These are phyloP conservation scores for Cheilosia scutellata DNA, from an alignment of 2,888 invertebrate species.

Conservation along the genomic window DNA sequence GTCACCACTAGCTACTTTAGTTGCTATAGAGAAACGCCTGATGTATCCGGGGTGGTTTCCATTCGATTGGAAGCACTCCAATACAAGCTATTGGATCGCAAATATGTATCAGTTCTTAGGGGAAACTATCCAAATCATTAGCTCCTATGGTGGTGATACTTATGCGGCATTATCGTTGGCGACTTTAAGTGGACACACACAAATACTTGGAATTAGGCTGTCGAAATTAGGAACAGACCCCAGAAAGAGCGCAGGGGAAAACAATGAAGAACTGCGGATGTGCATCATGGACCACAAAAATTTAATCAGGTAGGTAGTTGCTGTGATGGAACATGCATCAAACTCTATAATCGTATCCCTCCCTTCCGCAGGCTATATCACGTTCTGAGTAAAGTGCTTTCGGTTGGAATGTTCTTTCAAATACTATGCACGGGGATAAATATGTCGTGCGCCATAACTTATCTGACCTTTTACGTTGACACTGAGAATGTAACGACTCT, in stretches of 20 bases:
- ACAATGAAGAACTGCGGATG: neutral
- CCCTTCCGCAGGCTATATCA: neutral
- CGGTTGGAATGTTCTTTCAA: conserved; percentile 5
- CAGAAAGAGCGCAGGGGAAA: neutral
- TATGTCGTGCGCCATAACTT: neutral
- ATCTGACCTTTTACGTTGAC: neutral
- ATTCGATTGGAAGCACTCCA: conserved; percentile 78
- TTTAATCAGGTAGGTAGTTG: neutral
- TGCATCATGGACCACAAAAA: neutral
- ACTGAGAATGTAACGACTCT: neutral
- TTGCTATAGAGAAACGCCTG: neutral
- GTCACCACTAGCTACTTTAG: neutral
- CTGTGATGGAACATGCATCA: neutral
- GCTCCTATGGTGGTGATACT: neutral
- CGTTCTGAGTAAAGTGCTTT: neutral
- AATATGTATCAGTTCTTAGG: conserved; percentile 79
- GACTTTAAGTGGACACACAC: neutral
- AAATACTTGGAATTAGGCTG: neutral
- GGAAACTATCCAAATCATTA: neutral
- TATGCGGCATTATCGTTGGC: neutral
- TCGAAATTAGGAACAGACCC: neutral
- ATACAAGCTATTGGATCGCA: conserved; percentile 76
- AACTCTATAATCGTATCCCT: neutral
- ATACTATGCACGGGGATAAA: neutral
- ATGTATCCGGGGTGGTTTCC: conserved; percentile 76